Base-by-base conservation (phyloP, 2,888 invertebrate species). In the Acanthacorydalis orientalis region DNA sequence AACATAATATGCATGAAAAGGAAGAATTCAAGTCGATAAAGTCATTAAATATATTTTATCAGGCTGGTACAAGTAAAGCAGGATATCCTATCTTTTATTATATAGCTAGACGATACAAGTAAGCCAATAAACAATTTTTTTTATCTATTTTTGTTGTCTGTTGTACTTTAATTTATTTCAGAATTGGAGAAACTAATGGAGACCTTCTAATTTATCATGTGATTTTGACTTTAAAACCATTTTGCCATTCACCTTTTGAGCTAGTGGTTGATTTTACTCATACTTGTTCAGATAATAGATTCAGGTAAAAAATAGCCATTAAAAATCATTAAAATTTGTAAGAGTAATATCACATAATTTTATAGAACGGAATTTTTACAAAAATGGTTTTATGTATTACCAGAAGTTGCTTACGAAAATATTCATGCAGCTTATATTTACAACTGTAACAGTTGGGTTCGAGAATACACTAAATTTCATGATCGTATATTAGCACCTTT, bases 221-320 rank as follows among this genome's bases (percentile, higher is more conserved):
- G 44, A 86, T 96, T 55, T 68, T 95, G 46, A 93, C 93, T 0
- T 68, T 97, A 48, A 95, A 95, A 64, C 93, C 93, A 12, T 95
- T 92, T 68, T 93, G 91, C 61, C 90, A 93, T 64, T 86, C 93
- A 40, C 90, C 93, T 0, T 97, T 93, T 68, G 96, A 96, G 64
- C 75, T 97, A 50, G 89, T 97, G n/a, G 83, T 97, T 31, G 97
- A 97, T 69, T 93, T 96, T 64, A 97, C 96, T 0, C 96, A 97
- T 64, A 92, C 93, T 6, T 89, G 89, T 64, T 86, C 93, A 1
- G 95, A 95, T 62, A 95, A 95, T 50, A 11, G 50, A 35, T 48
- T 55, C 67, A 56, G 23, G 23, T 23, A 23, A 23, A 2, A 23
- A 23, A 23, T 23, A 23, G n/a, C 6, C 23, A 23, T 23, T 23